Percentiles rank a stretch among this genome's conserved stretches.
phyloP scores from a whole-genome alignment of 2,888 invertebrate species.

The Calameuta idolon region DNA sequence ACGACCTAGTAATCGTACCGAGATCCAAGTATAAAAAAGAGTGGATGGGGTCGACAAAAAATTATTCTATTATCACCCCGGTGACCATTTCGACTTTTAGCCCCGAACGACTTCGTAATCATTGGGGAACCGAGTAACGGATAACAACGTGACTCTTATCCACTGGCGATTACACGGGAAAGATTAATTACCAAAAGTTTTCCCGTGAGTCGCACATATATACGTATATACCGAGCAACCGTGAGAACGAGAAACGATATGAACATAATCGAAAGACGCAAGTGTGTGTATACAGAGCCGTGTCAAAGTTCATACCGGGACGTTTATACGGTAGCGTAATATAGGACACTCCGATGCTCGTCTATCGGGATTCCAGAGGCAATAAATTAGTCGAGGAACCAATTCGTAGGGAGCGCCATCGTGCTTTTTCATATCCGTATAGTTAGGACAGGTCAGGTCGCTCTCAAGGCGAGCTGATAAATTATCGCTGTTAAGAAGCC shows the following conservation, averaged over 20 bases:
- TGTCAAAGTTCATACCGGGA: not conserved
- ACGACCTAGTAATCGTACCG: not conserved
- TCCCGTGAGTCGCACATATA: conserved; percentile 8
- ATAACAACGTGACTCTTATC: not conserved
- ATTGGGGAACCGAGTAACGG: not conserved
- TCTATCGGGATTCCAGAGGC: conserved; percentile 1
- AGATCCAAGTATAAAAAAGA: not conserved
- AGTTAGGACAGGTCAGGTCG: conserved; percentile 3
- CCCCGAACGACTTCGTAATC: not conserved
- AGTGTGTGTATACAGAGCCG: not conserved
- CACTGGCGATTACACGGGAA: not conserved
- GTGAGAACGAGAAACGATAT: conserved; percentile 24
- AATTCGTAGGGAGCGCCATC: not conserved
- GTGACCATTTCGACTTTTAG: not conserved
- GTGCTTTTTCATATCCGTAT: conserved; percentile 1
- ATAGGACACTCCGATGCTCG: not conserved
- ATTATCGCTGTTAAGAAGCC: conserved; percentile 28
- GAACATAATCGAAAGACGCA: not conserved
- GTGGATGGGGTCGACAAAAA: not conserved
- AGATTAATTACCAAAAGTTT: conserved; percentile 42
- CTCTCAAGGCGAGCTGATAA: conserved; percentile 30
- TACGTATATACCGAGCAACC: not conserved
- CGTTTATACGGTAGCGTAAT: not conserved
- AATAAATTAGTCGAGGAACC: not conserved
- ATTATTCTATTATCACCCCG: not conserved